Evolutionary conservation across 1,140 invertebrate species (phyloP).

Genomic region (Lordiphosa collinella): DNA sequence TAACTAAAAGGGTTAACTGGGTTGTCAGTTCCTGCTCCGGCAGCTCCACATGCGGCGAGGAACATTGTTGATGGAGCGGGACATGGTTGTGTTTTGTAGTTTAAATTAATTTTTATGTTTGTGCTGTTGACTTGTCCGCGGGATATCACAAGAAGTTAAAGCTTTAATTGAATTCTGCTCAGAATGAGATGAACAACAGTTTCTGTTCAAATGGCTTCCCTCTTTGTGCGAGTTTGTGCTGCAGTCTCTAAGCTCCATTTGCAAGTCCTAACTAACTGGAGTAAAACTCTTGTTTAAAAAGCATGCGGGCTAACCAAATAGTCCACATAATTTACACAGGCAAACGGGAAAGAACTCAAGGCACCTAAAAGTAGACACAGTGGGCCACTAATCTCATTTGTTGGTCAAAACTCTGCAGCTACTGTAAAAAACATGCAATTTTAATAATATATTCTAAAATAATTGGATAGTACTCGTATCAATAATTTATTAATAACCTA

Average conservation of each 20-base stretch:
- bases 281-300: constrained; percentile 1
- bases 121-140: constrained; percentile 21
- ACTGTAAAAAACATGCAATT: too few species aligned
- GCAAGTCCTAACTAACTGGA: not conserved
- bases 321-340: constrained; percentile 48
- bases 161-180: not conserved
- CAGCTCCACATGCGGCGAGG: constrained; percentile 33
- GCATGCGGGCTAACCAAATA: constrained; percentile 10
- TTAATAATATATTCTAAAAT: too few species aligned
- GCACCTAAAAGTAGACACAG: not conserved
- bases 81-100: too few species aligned
- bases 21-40: constrained; percentile 5
- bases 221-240: too few species aligned
- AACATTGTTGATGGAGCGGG: constrained; percentile 12
- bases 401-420: too few species aligned
- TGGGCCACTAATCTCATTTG: not conserved
- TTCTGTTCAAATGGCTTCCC: not conserved
- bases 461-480: too few species aligned
- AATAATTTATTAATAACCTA: too few species aligned
- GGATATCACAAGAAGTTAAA: not conserved
- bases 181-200: too few species aligned
- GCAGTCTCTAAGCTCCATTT: not conserved
- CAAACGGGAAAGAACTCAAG: constrained; percentile 32
- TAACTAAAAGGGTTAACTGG: constrained; percentile 30
- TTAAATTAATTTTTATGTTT: constrained; percentile 44